phyloP scores from a whole-genome alignment of 2,797 vertebrate genomes.

The Cottoperca gobio region DNA sequence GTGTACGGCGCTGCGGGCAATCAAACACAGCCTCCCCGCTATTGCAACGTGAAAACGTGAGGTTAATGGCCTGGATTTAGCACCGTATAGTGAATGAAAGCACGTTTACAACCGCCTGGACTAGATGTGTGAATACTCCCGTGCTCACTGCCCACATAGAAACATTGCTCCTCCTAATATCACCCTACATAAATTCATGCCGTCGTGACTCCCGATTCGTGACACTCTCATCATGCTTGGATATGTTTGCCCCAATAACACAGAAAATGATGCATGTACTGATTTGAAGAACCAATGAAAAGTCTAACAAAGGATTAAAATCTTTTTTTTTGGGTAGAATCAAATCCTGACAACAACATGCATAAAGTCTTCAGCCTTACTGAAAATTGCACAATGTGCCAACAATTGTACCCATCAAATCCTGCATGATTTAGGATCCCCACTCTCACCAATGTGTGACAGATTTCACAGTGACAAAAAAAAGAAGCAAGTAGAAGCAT shows the following conservation, averaged over 20 bases:
- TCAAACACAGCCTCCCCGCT: slow-evolving; percentile 59
- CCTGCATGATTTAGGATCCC: slow-evolving; percentile 30
- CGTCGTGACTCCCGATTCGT: slow-evolving; percentile 78
- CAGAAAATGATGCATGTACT: slow-evolving; percentile 35
- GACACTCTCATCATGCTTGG: slow-evolving; percentile 51
- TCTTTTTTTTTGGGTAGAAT: neutral
- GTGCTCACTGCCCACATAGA: slow-evolving; percentile 46
- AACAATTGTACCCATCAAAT: slow-evolving; percentile 24
- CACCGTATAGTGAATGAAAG: slow-evolving; percentile 62
- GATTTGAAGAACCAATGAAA: slow-evolving; percentile 14
- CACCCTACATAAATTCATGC: slow-evolving; percentile 54
- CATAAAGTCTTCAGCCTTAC: slow-evolving; percentile 40
- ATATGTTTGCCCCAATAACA: slow-evolving; percentile 45
- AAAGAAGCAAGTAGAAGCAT: slow-evolving; percentile 31
- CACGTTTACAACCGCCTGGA: slow-evolving; percentile 67
- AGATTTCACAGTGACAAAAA: slow-evolving; percentile 43
- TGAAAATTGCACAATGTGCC: slow-evolving; percentile 27
- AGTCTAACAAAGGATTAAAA: slow-evolving; percentile 20
- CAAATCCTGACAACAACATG: slow-evolving; percentile 27
- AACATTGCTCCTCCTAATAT: slow-evolving; percentile 54
- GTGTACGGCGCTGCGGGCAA: slow-evolving; percentile 58
- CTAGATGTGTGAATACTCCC: slow-evolving; percentile 56
- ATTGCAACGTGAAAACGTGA: slow-evolving; percentile 67
- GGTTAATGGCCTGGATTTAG: slow-evolving; percentile 70
- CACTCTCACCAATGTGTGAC: slow-evolving; percentile 29